Percentiles rank a stretch among this genome's conserved stretches.
phyloP scores from a whole-genome alignment of 2,888 invertebrate species.

The Spodoptera littoralis region DNA sequence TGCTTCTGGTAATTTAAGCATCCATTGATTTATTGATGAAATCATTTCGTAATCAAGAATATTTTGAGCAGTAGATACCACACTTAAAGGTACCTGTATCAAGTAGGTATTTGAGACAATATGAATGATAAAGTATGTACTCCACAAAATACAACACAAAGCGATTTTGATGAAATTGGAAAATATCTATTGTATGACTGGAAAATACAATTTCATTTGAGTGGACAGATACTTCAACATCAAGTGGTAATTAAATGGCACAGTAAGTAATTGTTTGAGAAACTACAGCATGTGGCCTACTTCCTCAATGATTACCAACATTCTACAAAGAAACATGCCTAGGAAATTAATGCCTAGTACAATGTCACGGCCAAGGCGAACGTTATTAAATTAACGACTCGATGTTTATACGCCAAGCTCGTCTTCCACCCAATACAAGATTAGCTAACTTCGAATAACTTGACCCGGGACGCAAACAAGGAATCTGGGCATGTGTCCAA shows the following conservation, averaged over 20 bases:
- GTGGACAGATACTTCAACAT: too few species aligned
- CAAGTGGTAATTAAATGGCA: too few species aligned
- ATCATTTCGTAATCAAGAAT: too few species aligned
- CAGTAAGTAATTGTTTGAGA: background rate
- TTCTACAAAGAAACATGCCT: constrained; percentile 19
- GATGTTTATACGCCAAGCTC: constrained; percentile 47
- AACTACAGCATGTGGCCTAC: constrained; percentile 44
- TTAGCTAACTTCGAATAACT: constrained; percentile 26
- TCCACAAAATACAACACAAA: background rate
- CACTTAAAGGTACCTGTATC: too few species aligned
- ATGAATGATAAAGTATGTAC: background rate
- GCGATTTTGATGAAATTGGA: background rate
- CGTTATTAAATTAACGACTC: constrained; percentile 42
- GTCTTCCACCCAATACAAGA: constrained; percentile 14
- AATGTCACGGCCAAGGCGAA: constrained; percentile 64
- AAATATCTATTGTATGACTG: background rate
- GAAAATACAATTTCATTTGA: too few species aligned
- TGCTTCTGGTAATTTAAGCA: too few species aligned
- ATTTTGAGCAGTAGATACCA: too few species aligned
- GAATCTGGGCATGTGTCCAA: constrained; percentile 43
- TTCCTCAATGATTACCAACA: constrained; percentile 28
- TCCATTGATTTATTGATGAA: too few species aligned
- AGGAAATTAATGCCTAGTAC: constrained; percentile 22
- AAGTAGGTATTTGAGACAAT: background rate
- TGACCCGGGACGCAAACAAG: constrained; percentile 26